phyloP scores from a whole-genome alignment of 2,888 invertebrate genomes.

The Kryphioiulus occultus region DNA sequence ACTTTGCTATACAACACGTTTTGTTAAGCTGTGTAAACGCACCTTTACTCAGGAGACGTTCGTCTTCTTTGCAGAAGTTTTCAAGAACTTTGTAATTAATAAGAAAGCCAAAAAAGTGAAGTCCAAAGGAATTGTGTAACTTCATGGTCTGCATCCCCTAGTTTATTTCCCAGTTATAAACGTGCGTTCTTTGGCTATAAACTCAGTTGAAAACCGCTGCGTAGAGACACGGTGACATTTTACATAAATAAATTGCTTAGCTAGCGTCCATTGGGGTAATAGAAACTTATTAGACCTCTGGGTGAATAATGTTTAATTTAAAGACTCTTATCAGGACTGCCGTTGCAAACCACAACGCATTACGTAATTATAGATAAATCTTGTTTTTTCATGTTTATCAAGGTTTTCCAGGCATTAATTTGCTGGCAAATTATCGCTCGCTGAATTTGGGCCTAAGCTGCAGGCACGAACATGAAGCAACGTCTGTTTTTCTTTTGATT shows the following conservation, averaged over 20 bases:
- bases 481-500: constrained; percentile 10
- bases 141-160: not conserved
- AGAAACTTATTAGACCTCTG: constrained; percentile 17
- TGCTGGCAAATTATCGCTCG: not conserved
- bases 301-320: constrained; percentile 8
- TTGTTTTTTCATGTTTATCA: not conserved
- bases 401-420: constrained; percentile 31
- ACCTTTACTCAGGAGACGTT: not conserved
- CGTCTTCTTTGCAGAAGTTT: not conserved
- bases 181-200: not conserved
- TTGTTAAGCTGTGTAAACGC: too few species aligned
- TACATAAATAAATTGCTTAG: constrained; percentile 14
- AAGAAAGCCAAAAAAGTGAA: not conserved
- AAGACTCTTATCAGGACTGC: not conserved
- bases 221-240: not conserved
- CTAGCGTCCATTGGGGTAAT: constrained; percentile 2
- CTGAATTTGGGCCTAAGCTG: not conserved
- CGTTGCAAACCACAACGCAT: not conserved
- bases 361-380: not conserved
- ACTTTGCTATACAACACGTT: too few species aligned
- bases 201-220: constrained; percentile 1
- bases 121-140: not conserved
- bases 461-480: not conserved
- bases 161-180: not conserved
- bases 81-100: not conserved